phyloP scores from a whole-genome alignment of 2,797 vertebrate genomes.

The Rhinoraja longicauda region DNA sequence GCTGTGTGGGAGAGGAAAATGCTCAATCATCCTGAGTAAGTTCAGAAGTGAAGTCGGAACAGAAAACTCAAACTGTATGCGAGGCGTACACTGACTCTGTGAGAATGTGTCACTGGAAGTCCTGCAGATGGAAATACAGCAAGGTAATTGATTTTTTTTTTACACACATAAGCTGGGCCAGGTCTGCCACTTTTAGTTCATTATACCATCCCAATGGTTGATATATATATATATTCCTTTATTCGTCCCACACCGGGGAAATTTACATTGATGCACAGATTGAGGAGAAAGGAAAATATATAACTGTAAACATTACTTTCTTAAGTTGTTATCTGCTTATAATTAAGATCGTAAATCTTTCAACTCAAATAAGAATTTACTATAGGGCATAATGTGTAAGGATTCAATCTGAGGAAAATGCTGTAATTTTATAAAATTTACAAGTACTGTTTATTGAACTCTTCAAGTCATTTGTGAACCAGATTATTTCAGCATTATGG shows the following conservation, averaged over 20 bases:
- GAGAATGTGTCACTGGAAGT: neutral
- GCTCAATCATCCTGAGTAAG: constrained; percentile 25
- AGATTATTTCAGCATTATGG: neutral
- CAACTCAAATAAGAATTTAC: neutral
- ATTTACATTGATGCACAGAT: neutral
- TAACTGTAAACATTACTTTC: neutral
- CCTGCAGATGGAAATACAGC: neutral
- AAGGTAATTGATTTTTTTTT: neutral
- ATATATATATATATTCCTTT: too few species aligned
- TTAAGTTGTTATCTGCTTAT: neutral
- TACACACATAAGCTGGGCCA: neutral
- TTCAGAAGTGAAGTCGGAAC: neutral
- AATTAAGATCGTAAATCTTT: neutral
- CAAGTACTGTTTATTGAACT: neutral
- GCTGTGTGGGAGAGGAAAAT: neutral
- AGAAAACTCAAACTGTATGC: neutral
- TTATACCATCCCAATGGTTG: neutral
- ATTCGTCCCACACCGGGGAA: too few species aligned
- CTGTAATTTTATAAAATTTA: neutral
- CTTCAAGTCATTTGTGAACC: neutral
- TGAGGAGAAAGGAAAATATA: neutral
- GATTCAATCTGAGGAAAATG: neutral
- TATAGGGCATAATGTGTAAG: neutral
- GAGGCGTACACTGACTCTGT: neutral
- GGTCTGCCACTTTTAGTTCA: neutral